Evolutionary conservation across 92 coral and sea anemone genomes (phyloP).

Genomic region (Epizoanthus illoricatus): DNA sequence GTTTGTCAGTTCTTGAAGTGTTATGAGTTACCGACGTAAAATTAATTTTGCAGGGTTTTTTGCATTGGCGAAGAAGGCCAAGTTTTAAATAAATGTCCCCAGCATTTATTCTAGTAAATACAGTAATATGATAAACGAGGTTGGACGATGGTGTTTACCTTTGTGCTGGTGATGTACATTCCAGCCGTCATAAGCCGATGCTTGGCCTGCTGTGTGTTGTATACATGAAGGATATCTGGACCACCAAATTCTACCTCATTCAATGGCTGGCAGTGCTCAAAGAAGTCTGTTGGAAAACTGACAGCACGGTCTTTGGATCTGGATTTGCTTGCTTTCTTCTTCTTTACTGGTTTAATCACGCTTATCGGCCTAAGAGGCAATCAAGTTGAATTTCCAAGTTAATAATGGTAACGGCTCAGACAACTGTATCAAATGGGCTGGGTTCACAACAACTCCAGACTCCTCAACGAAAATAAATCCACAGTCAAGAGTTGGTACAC

Average conservation of each 20-base stretch:
- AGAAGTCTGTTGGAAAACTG: slow-evolving; percentile 91
- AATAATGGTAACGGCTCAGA: neutral
- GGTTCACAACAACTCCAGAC: neutral
- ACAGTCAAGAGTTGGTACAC: no score
- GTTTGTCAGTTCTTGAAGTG: no score
- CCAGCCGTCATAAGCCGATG: slow-evolving; percentile 97
- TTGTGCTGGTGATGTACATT: slow-evolving; percentile 96
- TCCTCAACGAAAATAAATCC: neutral
- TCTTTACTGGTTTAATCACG: slow-evolving; percentile 80
- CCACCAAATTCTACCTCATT: slow-evolving; percentile 97
- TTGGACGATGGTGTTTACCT: slow-evolving; percentile 53
- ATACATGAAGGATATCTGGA: slow-evolving; percentile 87
- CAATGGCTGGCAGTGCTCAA: slow-evolving; percentile 94
- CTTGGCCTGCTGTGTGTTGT: slow-evolving; percentile 94
- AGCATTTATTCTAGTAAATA: no score
- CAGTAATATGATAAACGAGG: neutral
- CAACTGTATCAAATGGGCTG: neutral
- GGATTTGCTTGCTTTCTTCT: slow-evolving; percentile 78
- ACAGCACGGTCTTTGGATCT: slow-evolving; percentile 82
- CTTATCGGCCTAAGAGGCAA: slow-evolving; percentile 73
- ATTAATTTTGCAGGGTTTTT: no score
- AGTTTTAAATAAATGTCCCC: no score
- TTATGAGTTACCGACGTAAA: no score
- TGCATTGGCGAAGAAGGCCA: no score
- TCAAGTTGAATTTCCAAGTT: neutral